Evolutionary conservation across 1,140 invertebrate species (phyloP), one percentile per base, ranked within the genome.

Genomic region (Lepidurus apus): DNA sequence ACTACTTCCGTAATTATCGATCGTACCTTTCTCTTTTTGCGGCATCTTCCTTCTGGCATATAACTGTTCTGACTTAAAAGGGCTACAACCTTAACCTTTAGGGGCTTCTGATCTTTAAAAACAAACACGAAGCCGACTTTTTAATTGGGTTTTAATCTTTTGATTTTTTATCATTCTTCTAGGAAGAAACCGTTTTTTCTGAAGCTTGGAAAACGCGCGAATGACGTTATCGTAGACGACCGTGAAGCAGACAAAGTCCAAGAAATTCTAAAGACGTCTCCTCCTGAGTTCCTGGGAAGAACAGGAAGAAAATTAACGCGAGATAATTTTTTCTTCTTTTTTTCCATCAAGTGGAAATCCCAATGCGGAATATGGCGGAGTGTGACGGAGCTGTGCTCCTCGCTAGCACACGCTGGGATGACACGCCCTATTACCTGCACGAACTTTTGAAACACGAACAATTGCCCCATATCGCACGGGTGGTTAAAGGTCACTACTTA

Each of bases 401-500:
- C 11, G 81, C 82, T 24, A 81, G 82, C 7, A 84, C 84, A 53
- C 89, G 93, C 82, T 97, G 95, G 92, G 89, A 90, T 75, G 93
- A 94, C 82, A 92, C 93, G 82, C 90, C 90, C 8, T 89, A 89
- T 80, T 91, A 93, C 82, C 87, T 95, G 24, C 89, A 91, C 80
- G 93, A 95, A 82, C 93, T 93, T 83, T 89, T 93, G 43, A 94
- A 93, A 82, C 75, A 78, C 47, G 75, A 74, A 73, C 88, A 90
- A 74, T 86, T 96, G 76, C 95, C 95, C 9, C 91, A 90, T 81
- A 91, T 97, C 80, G 93, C 93, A 78, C 95, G 95, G 86, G 93
- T 97, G 81, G 91, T 93, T 79, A 95, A 96, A 86, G 95, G 95
- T 77, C 94, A 96, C 84, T 97, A 96, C 87, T 91, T 93, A 77